Percentiles rank a stretch among this genome's conserved stretches.
phyloP scores from a whole-genome alignment of 1,140 invertebrate species.

The Nylanderia fulva region DNA sequence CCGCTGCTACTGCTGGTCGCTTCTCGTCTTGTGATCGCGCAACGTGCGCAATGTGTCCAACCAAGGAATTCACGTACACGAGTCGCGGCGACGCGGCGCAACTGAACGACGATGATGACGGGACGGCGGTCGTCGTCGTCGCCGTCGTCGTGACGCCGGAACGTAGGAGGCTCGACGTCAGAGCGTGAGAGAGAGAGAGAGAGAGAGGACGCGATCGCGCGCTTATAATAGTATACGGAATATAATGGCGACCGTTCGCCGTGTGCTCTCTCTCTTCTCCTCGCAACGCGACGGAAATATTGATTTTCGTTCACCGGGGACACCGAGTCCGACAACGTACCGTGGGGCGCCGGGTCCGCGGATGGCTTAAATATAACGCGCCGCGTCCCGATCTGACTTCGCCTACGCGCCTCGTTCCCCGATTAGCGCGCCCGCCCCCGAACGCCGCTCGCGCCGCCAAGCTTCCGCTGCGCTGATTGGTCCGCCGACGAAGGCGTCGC shows the following conservation, averaged over 20 bases:
- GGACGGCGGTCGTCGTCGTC: background rate
- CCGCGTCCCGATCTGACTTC: constrained; percentile 69
- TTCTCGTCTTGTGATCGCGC: constrained; percentile 21
- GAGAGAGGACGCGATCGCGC: background rate
- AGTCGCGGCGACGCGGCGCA: constrained; percentile 32
- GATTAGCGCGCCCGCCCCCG: constrained; percentile 56
- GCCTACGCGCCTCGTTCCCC: constrained; percentile 60
- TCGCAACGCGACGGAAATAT: constrained; percentile 47
- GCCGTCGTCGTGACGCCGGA: constrained; percentile 14
- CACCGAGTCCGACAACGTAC: constrained; percentile 19
- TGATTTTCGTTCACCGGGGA: constrained; percentile 54
- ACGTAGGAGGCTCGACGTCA: constrained; percentile 5
- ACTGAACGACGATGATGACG: constrained; percentile 26
- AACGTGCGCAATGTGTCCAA: constrained; percentile 11
- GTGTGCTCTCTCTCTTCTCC: background rate
- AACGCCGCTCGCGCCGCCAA: constrained; percentile 32
- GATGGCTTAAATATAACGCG: constrained; percentile 54
- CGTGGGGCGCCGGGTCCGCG: constrained; percentile 27
- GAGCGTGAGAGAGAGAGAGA: background rate
- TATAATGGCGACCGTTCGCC: constrained; percentile 41
- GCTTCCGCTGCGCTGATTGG: constrained; percentile 58
- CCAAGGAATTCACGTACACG: background rate
- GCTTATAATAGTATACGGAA: constrained; percentile 1
- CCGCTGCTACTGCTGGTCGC: background rate
- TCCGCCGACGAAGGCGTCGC: constrained; percentile 45